These are phyloP conservation scores for Heliconius ethilla DNA, from an alignment of 2,888 invertebrate species.

Conservation along the genomic window DNA sequence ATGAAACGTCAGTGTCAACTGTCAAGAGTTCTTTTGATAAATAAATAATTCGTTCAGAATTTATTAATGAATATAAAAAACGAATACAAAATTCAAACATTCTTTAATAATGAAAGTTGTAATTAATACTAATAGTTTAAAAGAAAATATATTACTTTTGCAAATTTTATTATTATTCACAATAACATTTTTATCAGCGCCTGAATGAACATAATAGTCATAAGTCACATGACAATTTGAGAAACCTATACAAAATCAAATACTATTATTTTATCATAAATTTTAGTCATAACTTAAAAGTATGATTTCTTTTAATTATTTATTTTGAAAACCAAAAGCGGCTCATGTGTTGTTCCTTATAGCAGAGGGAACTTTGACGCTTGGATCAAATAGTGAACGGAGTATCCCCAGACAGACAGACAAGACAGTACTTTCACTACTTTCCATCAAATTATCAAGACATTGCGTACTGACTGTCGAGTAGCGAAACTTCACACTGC, in stretches of 20 bases:
- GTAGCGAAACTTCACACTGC: too few relatives aligned
- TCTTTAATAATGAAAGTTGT: too few relatives aligned
- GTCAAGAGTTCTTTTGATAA: neutral
- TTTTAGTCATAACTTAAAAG: neutral
- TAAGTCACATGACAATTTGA: neutral
- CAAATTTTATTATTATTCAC: neutral
- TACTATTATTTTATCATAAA: neutral
- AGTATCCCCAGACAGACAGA: too few relatives aligned
- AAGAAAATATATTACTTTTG: neutral
- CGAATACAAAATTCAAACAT: neutral
- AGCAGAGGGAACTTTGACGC: too few relatives aligned
- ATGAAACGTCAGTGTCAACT: slow-evolving; percentile 13
- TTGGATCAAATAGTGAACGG: too few relatives aligned
- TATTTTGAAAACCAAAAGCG: neutral
- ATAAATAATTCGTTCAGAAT: neutral
- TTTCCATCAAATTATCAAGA: too few relatives aligned
- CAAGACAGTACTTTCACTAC: too few relatives aligned
- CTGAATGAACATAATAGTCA: neutral
- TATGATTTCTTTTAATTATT: neutral
- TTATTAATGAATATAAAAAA: neutral
- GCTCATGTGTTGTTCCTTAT: too few relatives aligned
- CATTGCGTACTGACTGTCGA: too few relatives aligned
- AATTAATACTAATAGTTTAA: neutral
- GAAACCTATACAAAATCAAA: neutral
- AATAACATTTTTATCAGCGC: neutral